Conservation (phyloP, 2,888 invertebrate genomes). For the Coecobrya sp. region DNA sequence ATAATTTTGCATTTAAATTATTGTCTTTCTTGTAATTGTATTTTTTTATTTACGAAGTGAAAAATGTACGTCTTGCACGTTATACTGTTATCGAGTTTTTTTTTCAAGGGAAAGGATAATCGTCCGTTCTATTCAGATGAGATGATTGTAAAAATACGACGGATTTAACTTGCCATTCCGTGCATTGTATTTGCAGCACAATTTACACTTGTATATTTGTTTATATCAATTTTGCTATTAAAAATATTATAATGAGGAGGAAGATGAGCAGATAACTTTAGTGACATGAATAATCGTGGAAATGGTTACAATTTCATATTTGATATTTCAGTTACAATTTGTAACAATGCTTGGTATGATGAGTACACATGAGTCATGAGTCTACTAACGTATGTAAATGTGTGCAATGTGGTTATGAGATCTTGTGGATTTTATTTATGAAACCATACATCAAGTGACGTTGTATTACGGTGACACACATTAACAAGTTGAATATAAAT, state of each 20-base stretch:
- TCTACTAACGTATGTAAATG: neutral
- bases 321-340: slow-evolving; percentile 6
- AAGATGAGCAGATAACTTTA: slow-evolving; percentile 51
- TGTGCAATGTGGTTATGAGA: neutral
- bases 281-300: slow-evolving; percentile 66
- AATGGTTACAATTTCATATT: slow-evolving; percentile 53
- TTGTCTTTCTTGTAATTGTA: neutral
- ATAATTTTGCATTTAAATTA: neutral
- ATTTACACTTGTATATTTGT: neutral
- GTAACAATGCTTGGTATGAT: neutral
- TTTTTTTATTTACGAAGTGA: neutral
- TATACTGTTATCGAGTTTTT: neutral
- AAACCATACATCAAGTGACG: neutral
- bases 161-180: neutral
- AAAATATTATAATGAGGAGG: slow-evolving; percentile 22
- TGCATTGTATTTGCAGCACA: neutral
- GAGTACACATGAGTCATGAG: neutral
- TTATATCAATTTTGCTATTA: neutral
- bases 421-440: neutral
- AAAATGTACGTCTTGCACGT: slow-evolving; percentile 15
- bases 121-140: neutral
- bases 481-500: slow-evolving; percentile 17
- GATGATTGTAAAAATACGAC: slow-evolving; percentile 10
- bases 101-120: slow-evolving; percentile 72
- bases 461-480: slow-evolving; percentile 17